Evolutionary conservation across 2,888 invertebrate genomes (phyloP).

Genomic region (Sabatieria punctata): DNA sequence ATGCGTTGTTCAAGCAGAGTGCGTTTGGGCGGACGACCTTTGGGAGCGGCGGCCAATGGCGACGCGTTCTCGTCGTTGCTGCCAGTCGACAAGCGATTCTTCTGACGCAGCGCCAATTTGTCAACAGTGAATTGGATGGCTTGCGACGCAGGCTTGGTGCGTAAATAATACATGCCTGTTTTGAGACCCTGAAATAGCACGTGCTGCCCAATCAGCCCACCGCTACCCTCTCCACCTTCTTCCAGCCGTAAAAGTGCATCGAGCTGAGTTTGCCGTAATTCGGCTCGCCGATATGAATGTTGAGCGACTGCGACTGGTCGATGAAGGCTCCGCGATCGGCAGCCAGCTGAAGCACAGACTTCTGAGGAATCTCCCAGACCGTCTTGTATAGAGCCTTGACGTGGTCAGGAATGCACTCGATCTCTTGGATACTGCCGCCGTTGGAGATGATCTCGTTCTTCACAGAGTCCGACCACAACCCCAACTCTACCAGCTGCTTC

Average conservation of each 20-base stretch:
- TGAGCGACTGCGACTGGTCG: slow-evolving; percentile 95
- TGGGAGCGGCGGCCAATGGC: too few species aligned
- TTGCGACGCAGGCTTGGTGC: slow-evolving; percentile 85
- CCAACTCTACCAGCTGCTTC: slow-evolving; percentile 71
- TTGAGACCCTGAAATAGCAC: slow-evolving; percentile 59
- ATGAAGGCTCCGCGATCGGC: slow-evolving; percentile 93
- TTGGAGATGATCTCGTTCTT: slow-evolving; percentile 77
- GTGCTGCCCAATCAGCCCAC: too few species aligned
- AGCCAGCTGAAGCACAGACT: slow-evolving; percentile 81
- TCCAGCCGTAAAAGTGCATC: slow-evolving; percentile 97
- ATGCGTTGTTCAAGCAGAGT: too few species aligned
- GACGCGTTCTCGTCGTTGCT: neutral
- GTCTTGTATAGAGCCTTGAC: slow-evolving; percentile 36
- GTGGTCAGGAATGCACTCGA: slow-evolving; percentile 14
- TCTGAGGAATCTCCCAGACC: slow-evolving; percentile 51
- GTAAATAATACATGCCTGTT: slow-evolving; percentile 96
- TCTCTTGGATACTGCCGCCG: slow-evolving; percentile 68
- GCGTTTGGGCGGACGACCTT: too few species aligned
- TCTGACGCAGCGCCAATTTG: slow-evolving; percentile 48
- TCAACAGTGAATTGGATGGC: slow-evolving; percentile 96
- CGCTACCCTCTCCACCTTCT: slow-evolving; percentile 43
- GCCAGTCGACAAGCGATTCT: slow-evolving; percentile 13
- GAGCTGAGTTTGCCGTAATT: slow-evolving; percentile 81
- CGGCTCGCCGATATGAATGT: slow-evolving; percentile 87
- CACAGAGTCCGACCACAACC: slow-evolving; percentile 85